Percentiles rank a stretch among this genome's conserved stretches.
phyloP scores from a whole-genome alignment of 2,113 vertebrate species.

The Heptranchias perlo region DNA sequence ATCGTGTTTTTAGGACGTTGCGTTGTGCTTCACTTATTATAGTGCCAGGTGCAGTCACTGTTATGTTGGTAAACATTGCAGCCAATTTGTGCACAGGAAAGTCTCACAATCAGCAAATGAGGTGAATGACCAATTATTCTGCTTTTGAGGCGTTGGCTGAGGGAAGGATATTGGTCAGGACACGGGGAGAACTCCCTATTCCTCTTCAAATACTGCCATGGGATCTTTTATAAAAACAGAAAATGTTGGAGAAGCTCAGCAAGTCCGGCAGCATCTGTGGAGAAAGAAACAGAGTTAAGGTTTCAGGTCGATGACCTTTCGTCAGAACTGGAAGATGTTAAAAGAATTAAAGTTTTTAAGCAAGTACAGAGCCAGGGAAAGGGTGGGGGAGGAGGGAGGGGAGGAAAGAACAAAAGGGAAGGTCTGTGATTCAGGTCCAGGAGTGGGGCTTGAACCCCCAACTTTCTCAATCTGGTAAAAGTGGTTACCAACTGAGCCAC shows the following conservation, averaged over 20 bases:
- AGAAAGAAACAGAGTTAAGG: too few relatives aligned
- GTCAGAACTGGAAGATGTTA: too few relatives aligned
- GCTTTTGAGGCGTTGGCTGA: neutral
- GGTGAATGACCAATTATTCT: neutral
- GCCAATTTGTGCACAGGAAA: neutral
- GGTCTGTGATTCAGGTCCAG: neutral
- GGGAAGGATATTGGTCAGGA: neutral
- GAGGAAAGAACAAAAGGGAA: too few relatives aligned
- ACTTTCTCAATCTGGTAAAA: neutral
- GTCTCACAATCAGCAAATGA: neutral
- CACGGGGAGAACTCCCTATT: neutral
- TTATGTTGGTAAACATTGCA: neutral
- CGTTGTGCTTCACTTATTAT: neutral
- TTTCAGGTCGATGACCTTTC: too few relatives aligned
- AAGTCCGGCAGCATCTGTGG: too few relatives aligned
- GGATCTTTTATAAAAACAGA: neutral
- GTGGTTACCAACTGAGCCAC: neutral
- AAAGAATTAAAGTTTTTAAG: too few relatives aligned
- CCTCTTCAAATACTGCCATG: neutral
- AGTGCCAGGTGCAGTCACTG: neutral
- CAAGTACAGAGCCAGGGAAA: too few relatives aligned
- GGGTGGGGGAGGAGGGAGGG: too few relatives aligned
- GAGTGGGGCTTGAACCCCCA: neutral
- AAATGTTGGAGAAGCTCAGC: too few relatives aligned
- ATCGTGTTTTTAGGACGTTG: neutral